Evolutionary conservation across 2,797 vertebrate species (phyloP).

Genomic region (Labeo calbasu): DNA sequence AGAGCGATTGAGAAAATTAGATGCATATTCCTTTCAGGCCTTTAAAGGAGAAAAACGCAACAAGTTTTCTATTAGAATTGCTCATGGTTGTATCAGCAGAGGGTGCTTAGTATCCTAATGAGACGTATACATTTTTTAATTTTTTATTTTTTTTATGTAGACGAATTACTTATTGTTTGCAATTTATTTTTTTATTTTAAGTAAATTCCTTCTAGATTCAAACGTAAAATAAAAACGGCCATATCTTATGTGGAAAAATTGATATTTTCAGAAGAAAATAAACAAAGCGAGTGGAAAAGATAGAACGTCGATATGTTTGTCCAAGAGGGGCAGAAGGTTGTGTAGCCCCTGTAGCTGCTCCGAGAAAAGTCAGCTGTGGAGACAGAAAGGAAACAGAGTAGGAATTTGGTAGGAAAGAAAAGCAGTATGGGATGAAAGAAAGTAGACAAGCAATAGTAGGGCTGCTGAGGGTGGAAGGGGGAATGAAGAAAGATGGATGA

Average conservation of each 20-base stretch:
- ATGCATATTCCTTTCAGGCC: slow-evolving; percentile 50
- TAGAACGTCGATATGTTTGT: slow-evolving; percentile 15
- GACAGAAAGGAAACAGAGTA: slow-evolving; percentile 1
- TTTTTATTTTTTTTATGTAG: too few species aligned
- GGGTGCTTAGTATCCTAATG: slow-evolving; percentile 29
- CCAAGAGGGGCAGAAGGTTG: slow-evolving; percentile 15
- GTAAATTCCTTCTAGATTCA: neutral
- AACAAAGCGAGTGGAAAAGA: slow-evolving; percentile 4
- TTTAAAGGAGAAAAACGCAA: slow-evolving; percentile 41
- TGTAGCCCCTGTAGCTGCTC: slow-evolving; percentile 6
- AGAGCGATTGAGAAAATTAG: slow-evolving; percentile 75
- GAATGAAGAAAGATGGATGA: slow-evolving; percentile 27
- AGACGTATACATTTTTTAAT: neutral
- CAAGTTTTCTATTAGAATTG: slow-evolving; percentile 40
- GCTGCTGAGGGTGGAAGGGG: slow-evolving; percentile 45
- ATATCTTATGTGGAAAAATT: neutral
- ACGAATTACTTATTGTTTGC: neutral
- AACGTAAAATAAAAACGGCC: neutral
- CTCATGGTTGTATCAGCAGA: slow-evolving; percentile 6
- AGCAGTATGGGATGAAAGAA: neutral
- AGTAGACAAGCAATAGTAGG: slow-evolving; percentile 13
- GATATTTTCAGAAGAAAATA: neutral
- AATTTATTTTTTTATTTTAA: neutral
- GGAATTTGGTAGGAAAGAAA: slow-evolving; percentile 10
- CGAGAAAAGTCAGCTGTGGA: slow-evolving; percentile 1